Evolutionary conservation across 2,113 vertebrate genomes (phyloP), one percentile per base, ranked within the genome.

Genomic region (Gadus chalcogrammus): DNA sequence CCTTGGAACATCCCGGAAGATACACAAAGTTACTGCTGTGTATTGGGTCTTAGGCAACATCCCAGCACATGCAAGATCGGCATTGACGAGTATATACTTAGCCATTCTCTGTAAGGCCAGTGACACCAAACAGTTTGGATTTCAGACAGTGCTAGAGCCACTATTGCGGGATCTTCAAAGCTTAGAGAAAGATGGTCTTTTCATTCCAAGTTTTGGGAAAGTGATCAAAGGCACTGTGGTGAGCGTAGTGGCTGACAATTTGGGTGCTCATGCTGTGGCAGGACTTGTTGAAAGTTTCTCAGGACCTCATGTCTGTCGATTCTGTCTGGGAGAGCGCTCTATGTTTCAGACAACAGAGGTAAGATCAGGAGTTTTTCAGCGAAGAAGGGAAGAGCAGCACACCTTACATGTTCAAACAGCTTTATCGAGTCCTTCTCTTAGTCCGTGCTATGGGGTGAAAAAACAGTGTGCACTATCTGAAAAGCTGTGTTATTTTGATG

Each of bases 231-330:
- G 71, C 4, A 73, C 65, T 74, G 64, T 77, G 63, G 35, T 71
- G 56, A n/a, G 38, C 35, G 60, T 79, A 3, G 77, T 42, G 7
- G 72, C 68, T 18, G 73, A 75, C 28, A 72, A 75, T 71, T 42
- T 72, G 31, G 69, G 65, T 3, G 69, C 69, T 70, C 77, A 79
- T 27, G 71, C 68, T 2, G 61, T 75, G 11, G 72, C 52, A 58
- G 77, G 77, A 2, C 72, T 79, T 62, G 31, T 71, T 67, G 73
- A 80, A 70, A 76, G 70, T 18, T n/a, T n/a, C n/a, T n/a, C n/a
- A n/a, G n/a, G n/a, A n/a, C n/a, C n/a, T n/a, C n/a, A n/a, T n/a
- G n/a, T n/a, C n/a, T n/a, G n/a, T n/a, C n/a, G n/a, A n/a, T n/a
- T n/a, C n/a, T n/a, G n/a, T n/a, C n/a, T n/a, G n/a, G n/a, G n/a